Evolutionary conservation across 2,797 vertebrate species (phyloP), one percentile per base, ranked within the genome.

Genomic region (Coregonus sp.): DNA sequence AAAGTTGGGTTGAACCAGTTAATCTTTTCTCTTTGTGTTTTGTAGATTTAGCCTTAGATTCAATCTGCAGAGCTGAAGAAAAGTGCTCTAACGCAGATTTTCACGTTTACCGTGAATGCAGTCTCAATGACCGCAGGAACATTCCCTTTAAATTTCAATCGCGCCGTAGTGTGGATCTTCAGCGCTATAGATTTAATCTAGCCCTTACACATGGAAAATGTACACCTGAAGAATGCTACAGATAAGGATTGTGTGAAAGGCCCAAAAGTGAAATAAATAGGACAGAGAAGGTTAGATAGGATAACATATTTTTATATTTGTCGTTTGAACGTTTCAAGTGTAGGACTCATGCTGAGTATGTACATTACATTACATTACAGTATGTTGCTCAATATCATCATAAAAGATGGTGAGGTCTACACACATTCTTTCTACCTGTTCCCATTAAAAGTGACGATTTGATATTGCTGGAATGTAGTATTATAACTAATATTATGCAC

Each of bases 281-380:
- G 70, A 56, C 47, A 70, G 20, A 37, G 1, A n/a, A 25, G 4
- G 7, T 12, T 69, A 67, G 65, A 15, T 79, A 84, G 82, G 82
- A 78, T 77, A 85, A 81, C 29, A 84, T 81, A 80, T 83, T 79
- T 86, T 90, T 89, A 83, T 85, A 84, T 77, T 83, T 81, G 75
- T 76, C 50, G 37, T 85, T 25, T 6, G 35, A 88, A 86, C 85
- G 81, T 86, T 88, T 88, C 84, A 88, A 87, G 83, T 89, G 87
- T 83, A 82, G 84, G 76, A 69, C 33, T 78, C 9, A 81, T 33
- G 54, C 56, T 83, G 40, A 47, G 40, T 47, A 81, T 70, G 72
- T 86, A 51, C 54, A 83, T 74, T 71, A 83, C 76, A 37, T 75
- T 78, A 72, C 76, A 37, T 75, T 78, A 72, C 84, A 86, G 74